Base-by-base conservation (phyloP, 2,113 vertebrate genomes). In the Osmerus mordax region DNA sequence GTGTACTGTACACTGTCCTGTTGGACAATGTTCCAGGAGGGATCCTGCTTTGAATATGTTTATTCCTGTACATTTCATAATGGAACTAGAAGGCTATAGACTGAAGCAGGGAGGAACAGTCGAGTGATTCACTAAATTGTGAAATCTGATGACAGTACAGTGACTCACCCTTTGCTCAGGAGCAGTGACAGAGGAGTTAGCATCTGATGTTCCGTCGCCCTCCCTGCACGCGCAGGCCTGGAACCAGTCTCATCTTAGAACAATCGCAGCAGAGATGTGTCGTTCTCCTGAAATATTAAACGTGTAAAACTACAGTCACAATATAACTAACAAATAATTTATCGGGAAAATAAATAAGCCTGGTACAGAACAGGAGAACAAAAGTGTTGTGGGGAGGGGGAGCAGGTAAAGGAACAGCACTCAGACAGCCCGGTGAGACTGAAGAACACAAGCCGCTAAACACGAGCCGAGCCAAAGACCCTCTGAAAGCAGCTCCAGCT, bases 281-380 rank as follows among this genome's bases (percentile, higher is more conserved):
- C 23, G 51, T 11, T 47, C 70, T 81, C 59, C 82, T 92, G 79
- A 91, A 91, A 91, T 91, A 91, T 91, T 93, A 78, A 90, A 62
- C 80, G 28, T 62, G 67, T 75, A 84, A 83, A 89, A 89, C 87
- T 81, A 73, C 77, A 63, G 32, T 77, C 60, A 78, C 68, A 79
- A 81, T 73, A 86, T 71, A 87, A 75, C 67, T 72, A 82, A 86
- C 84, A 88, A 91, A 91, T 91, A 70, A 91, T 90, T 91, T 77
- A 92, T 91, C 72, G 67, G 73, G 67, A 83, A 90, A 90, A 89
- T 83, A 87, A 77, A 85, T 59, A 81, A 83, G 75, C 81, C 75
- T 71, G 41, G 74, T 69, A 79, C 67, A 72, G 81, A 84, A 77
- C 70, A 79, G 18, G 15, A 83, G 80, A 90, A 90, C 83, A 89